These are phyloP conservation scores for Ctenomys sociabilis DNA, from an alignment of 2,113 vertebrate genomes.

Conservation along the genomic window DNA sequence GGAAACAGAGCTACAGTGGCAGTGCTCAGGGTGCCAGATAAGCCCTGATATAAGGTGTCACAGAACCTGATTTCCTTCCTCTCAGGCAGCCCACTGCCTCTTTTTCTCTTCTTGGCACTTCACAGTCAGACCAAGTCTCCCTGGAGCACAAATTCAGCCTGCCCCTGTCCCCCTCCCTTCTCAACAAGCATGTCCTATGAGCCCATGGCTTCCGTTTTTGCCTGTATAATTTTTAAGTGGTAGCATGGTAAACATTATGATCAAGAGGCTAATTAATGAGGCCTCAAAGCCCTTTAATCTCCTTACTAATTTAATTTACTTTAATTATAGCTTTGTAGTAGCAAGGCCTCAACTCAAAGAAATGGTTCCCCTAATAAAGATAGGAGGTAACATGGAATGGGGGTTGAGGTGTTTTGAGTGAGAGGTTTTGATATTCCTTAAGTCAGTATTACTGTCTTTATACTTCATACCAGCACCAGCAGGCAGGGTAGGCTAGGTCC, in stretches of 20 bases:
- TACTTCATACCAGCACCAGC: background rate
- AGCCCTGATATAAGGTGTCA: background rate
- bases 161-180: too few relatives aligned
- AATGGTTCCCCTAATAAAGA: background rate
- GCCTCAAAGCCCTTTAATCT: background rate
- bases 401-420: background rate
- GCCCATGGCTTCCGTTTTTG: background rate
- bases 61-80: background rate
- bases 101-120: background rate
- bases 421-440: background rate
- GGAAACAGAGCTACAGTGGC: background rate
- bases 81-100: accelerated
- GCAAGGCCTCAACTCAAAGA: background rate
- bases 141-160: background rate
- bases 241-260: background rate
- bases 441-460: background rate
- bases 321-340: background rate
- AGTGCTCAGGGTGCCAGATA: accelerated
- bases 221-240: background rate
- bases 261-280: background rate
- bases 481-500: background rate
- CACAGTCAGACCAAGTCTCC: background rate
- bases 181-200: background rate
- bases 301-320: background rate
- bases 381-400: background rate